phyloP scores from a whole-genome alignment of 2,888 invertebrate genomes.

The Atethmia centrago region DNA sequence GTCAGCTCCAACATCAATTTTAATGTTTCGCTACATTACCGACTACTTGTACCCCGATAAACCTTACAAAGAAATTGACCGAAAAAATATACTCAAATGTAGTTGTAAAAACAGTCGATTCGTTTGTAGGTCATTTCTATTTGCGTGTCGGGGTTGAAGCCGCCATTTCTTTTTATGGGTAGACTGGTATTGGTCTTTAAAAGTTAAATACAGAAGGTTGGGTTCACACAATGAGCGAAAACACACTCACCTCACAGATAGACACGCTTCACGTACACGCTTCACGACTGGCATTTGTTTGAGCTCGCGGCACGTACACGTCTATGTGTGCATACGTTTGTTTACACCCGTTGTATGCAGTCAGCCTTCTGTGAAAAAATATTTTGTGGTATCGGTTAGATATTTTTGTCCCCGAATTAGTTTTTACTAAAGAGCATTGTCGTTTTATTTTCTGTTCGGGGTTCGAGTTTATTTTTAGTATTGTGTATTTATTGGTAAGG shows the following conservation, averaged over 20 bases:
- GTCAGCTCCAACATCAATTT: slow-evolving; percentile 35
- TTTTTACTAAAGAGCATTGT: slow-evolving; percentile 47
- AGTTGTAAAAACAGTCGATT: slow-evolving; percentile 43
- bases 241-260: neutral
- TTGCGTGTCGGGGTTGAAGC: slow-evolving; percentile 38
- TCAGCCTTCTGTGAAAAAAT: neutral
- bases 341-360: neutral
- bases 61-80: slow-evolving; percentile 50
- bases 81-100: slow-evolving; percentile 50
- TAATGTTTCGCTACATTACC: slow-evolving; percentile 51
- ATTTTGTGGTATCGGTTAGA: slow-evolving; percentile 5
- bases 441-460: slow-evolving; percentile 53
- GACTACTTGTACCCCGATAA: slow-evolving; percentile 38
- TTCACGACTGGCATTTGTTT: neutral
- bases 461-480: slow-evolving; percentile 49
- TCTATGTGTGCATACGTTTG: no score
- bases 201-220: slow-evolving; percentile 13
- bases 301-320: neutral
- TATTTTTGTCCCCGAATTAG: slow-evolving; percentile 54
- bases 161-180: slow-evolving; percentile 48
- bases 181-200: slow-evolving; percentile 15
- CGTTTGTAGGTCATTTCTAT: slow-evolving; percentile 56
- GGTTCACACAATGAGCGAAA: no score
- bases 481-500: slow-evolving; percentile 38
- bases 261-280: neutral